phyloP scores from a whole-genome alignment of 53 echinoderm and acorn worm genomes.

The Echinarachnius parma region DNA sequence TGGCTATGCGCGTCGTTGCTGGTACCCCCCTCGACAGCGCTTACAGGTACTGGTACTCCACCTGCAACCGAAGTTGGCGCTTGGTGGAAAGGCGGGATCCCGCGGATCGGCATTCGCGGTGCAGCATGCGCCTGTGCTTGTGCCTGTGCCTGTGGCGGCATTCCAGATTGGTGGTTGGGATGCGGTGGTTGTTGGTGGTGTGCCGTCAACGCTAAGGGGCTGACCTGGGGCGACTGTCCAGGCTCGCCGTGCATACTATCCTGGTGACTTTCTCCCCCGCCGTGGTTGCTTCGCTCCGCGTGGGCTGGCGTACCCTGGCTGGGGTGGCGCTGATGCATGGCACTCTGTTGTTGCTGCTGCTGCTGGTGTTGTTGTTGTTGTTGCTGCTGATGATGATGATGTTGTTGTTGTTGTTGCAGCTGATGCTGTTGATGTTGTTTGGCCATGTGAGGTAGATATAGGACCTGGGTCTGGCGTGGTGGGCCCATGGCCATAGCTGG shows the following conservation, averaged over 20 bases:
- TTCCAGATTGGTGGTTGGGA: not conserved
- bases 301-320: not conserved
- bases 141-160: not conserved
- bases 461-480: constrained; percentile 38
- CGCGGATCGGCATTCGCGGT: constrained; percentile 3
- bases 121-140: too few relatives aligned
- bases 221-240: not conserved
- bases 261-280: not conserved
- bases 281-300: not conserved
- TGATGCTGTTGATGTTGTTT: constrained; percentile 14
- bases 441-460: constrained; percentile 45
- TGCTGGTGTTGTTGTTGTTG: too few relatives aligned
- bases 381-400: too few relatives aligned
- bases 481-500: constrained; percentile 15
- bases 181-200: not conserved
- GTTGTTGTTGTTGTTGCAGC: not conserved
- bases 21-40: not conserved
- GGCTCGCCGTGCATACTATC: not conserved
- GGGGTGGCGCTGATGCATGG: not conserved
- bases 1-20: not conserved
- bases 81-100: constrained; percentile 9
- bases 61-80: not conserved
- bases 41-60: not conserved
- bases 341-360: constrained; percentile 17
- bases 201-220: constrained; percentile 13